A percentile compares a stretch with the other conserved stretches of the same genome.
These are phyloP conservation scores for Mastomys natalensis DNA, from an alignment of 2,113 vertebrate species.

Conservation along the genomic window DNA sequence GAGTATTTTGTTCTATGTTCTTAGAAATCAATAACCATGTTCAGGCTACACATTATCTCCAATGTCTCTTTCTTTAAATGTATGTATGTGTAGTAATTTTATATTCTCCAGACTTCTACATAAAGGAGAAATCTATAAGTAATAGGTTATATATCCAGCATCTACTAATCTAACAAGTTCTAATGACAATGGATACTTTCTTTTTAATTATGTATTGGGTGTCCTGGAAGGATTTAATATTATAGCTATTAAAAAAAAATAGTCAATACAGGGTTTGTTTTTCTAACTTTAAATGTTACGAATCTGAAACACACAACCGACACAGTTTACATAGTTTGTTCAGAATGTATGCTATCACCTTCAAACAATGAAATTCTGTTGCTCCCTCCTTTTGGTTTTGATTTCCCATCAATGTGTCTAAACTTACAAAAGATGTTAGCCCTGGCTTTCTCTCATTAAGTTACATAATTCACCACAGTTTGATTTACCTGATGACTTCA, in stretches of 20 bases:
- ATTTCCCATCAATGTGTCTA: not conserved
- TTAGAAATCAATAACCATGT: not conserved
- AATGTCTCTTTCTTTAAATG: not conserved
- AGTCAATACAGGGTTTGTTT: not conserved
- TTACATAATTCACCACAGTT: not conserved
- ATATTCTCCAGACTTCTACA: not conserved
- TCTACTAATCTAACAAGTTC: not conserved
- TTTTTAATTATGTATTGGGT: not conserved
- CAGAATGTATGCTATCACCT: not conserved
- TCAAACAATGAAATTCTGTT: not conserved
- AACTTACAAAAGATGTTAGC: not conserved
- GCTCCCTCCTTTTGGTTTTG: not conserved
- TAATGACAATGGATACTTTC: not conserved
- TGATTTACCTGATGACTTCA: not conserved
- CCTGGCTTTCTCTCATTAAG: conserved; percentile 13
- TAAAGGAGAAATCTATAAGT: conserved; percentile 16
- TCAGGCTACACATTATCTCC: not conserved
- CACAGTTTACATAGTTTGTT: not conserved
- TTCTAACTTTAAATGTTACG: not conserved
- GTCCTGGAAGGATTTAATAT: not conserved
- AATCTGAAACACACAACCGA: conserved; percentile 1
- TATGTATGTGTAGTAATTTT: not conserved
- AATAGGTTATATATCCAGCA: not conserved
- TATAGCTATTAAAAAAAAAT: not conserved
- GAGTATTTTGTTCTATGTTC: not conserved